Evolutionary conservation across 2,113 vertebrate species (phyloP), one percentile per base, ranked within the genome.

Genomic region (Aspidoscelis tigris): DNA sequence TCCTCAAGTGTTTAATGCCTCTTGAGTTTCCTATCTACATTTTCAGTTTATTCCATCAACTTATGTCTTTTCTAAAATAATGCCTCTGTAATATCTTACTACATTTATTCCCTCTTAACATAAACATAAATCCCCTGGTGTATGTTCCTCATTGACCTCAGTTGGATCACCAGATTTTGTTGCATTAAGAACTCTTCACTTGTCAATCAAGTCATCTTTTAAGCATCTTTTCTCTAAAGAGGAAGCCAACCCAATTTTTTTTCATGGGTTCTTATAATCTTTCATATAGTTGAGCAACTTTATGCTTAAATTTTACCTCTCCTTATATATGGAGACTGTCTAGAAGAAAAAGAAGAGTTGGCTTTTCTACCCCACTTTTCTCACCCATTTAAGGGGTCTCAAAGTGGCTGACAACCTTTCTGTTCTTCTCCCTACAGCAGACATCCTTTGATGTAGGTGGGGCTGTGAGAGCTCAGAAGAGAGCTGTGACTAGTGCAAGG

Each of bases 151-250:
- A 86, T 73, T 84, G 84, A 90, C 88, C 81, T 92, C 81, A 87
- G 87, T 83, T 85, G 89, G 53, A 90, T 88, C 83, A 88, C 89
- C 88, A 92, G 88, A 87, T 86, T 91, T 93, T 90, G 91, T 92
- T 93, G 92, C 87, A 81, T 92, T 61, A 89, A 83, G 90, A 92
- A 91, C 84, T 82, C 88, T 90, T 78, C 85, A 33, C 61, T 81
- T 89, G 66, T 89, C 73, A 83, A 43, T 89, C 86, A 81, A 84
- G 86, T 87, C 83, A 91, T 55, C 58, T 89, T 80, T 83, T 92
- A 91, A 92, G 86, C 88, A 91, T 84, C 84, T 87, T 92, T 88
- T 92, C 87, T 91, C 87, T 58, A 68, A 87, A 87, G 71, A 82
- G 47, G 86, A 78, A 90, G 22, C 88, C 78, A 71, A 81, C 91